Evolutionary conservation across 2,888 invertebrate species (phyloP).

Genomic region (Tholera decimalis): DNA sequence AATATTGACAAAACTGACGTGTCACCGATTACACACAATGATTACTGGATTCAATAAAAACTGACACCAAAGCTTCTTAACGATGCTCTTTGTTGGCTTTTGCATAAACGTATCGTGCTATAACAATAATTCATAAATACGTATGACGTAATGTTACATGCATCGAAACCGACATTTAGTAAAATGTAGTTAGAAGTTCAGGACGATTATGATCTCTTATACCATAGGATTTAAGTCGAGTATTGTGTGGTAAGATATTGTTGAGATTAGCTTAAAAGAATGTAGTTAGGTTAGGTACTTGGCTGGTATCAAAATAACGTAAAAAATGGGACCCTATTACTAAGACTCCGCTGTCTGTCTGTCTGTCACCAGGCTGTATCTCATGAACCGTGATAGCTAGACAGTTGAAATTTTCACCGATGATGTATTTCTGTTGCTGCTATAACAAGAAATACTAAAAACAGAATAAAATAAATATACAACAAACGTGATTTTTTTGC

Average conservation of each 20-base stretch:
- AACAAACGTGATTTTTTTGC: too few relatives aligned
- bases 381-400: too few relatives aligned
- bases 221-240: neutral
- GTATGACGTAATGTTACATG: slow-evolving; percentile 9
- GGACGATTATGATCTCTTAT: neutral
- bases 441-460: too few relatives aligned
- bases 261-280: neutral
- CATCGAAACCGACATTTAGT: slow-evolving; percentile 6
- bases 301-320: neutral
- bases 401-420: too few relatives aligned
- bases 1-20: slow-evolving; percentile 53
- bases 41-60: slow-evolving; percentile 77
- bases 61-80: slow-evolving; percentile 74
- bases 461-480: too few relatives aligned
- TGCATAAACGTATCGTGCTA: slow-evolving; percentile 55
- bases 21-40: slow-evolving; percentile 75
- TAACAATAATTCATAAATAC: slow-evolving; percentile 44
- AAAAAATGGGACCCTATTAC: too few relatives aligned
- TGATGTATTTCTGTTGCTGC: too few relatives aligned
- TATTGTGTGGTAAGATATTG: neutral
- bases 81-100: slow-evolving; percentile 76
- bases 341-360: too few relatives aligned
- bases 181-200: slow-evolving; percentile 18
- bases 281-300: neutral
- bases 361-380: too few relatives aligned